phyloP scores from a whole-genome alignment of 1,140 invertebrate genomes.

The Drosophila leontia region DNA sequence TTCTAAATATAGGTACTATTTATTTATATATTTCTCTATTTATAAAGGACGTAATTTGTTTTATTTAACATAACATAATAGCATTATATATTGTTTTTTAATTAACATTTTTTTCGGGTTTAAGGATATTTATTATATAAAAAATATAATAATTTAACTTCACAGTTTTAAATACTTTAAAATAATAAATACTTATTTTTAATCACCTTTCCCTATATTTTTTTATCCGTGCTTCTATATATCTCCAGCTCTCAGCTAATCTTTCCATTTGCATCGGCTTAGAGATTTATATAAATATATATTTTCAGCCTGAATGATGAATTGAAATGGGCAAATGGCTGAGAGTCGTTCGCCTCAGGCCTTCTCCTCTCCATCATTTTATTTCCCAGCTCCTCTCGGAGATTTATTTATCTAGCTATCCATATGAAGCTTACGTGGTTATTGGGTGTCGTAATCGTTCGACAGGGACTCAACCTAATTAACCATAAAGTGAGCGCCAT shows the following conservation, averaged over 20 bases:
- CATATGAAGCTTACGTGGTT: slow-evolving; percentile 46
- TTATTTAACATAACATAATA: too few relatives aligned
- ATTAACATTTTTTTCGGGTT: too few relatives aligned
- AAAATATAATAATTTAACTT: too few relatives aligned
- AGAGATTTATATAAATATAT: slow-evolving; percentile 33
- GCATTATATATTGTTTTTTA: too few relatives aligned
- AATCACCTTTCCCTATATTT: too few relatives aligned
- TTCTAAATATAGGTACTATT: background rate
- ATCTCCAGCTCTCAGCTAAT: slow-evolving; percentile 36
- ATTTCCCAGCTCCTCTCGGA: slow-evolving; percentile 15
- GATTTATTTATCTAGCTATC: slow-evolving; percentile 29
- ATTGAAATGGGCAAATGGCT: slow-evolving; percentile 36
- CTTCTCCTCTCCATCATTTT: slow-evolving; percentile 19
- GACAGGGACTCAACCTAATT: slow-evolving; percentile 80
- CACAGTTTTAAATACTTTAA: too few relatives aligned
- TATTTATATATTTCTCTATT: too few relatives aligned
- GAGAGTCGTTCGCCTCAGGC: slow-evolving; percentile 9
- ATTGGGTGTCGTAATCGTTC: slow-evolving; percentile 77
- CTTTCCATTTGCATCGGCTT: slow-evolving; percentile 60
- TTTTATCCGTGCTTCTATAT: background rate
- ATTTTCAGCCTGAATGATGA: slow-evolving; percentile 24
- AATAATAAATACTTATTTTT: too few relatives aligned
- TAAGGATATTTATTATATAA: too few relatives aligned
- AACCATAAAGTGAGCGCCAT: slow-evolving; percentile 76
- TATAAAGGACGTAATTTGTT: too few relatives aligned